Evolutionary conservation across 2,113 vertebrate genomes (phyloP).

Genomic region (Dinomys branickii): DNA sequence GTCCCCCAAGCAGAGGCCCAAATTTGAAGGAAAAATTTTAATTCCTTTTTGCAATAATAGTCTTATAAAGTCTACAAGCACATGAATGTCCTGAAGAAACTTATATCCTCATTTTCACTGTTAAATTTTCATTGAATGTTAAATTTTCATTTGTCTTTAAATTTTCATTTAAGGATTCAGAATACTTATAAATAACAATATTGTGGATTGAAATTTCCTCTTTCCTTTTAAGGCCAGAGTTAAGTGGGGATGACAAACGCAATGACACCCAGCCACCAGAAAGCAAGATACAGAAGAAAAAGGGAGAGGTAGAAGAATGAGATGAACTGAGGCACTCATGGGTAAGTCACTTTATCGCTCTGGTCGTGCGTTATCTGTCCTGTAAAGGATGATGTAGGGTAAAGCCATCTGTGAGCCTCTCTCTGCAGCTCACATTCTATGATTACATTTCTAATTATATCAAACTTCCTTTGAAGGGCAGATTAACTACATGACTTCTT

Average conservation of each 20-base stretch:
- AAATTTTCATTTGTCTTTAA: neutral
- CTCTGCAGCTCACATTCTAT: neutral
- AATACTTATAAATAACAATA: slow-evolving; percentile 39
- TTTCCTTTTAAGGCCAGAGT: slow-evolving; percentile 58
- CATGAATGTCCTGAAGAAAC: neutral
- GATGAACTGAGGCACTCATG: neutral
- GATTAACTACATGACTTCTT: slow-evolving; percentile 21
- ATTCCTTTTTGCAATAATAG: neutral
- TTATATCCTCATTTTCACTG: neutral
- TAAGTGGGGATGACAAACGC: slow-evolving; percentile 50
- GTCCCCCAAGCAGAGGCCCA: neutral
- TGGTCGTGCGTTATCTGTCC: neutral
- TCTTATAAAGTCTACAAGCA: neutral
- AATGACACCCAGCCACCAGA: neutral
- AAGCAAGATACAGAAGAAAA: neutral
- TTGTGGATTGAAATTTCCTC: neutral
- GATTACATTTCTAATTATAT: slow-evolving; percentile 22
- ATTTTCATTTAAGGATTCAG: neutral
- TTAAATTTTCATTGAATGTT: neutral
- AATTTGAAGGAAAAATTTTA: slow-evolving; percentile 6
- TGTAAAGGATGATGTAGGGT: neutral
- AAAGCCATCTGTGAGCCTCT: neutral
- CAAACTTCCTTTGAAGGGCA: slow-evolving; percentile 14
- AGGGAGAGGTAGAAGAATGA: neutral
- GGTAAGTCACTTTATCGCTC: neutral